Evolutionary conservation across 2,113 vertebrate species (phyloP).

Genomic region (Ammodytes marinus): DNA sequence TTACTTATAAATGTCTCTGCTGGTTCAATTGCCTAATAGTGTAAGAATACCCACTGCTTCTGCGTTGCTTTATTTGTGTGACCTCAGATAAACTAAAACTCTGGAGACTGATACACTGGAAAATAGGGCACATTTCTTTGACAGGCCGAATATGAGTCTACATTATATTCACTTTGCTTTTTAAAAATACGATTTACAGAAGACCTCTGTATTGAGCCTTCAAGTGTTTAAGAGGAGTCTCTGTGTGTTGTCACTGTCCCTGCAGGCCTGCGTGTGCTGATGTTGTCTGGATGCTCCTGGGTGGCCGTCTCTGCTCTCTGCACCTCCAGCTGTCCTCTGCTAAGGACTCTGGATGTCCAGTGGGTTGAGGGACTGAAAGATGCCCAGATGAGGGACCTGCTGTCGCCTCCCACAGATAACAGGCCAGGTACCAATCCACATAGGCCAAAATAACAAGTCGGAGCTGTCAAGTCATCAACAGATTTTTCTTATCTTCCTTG

Average conservation of each 20-base stretch:
- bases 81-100: constrained; percentile 36
- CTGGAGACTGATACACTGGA: constrained; percentile 11
- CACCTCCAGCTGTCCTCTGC: constrained; percentile 94
- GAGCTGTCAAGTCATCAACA: neutral
- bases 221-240: neutral
- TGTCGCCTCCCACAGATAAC: constrained; percentile 95
- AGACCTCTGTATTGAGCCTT: neutral
- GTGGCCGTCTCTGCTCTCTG: constrained; percentile 95
- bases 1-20: constrained; percentile 16
- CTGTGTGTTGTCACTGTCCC: constrained; percentile 3
- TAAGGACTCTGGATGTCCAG: constrained; percentile 93
- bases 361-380: constrained; percentile 98
- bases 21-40: constrained; percentile 35
- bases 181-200: neutral
- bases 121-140: constrained; percentile 26
- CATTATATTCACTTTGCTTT: neutral
- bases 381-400: constrained; percentile 95
- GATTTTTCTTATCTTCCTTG: neutral
- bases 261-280: constrained; percentile 91
- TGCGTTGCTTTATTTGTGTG: constrained; percentile 27
- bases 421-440: constrained; percentile 89
- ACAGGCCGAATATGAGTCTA: neutral
- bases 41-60: constrained; percentile 23
- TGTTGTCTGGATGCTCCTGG: constrained; percentile 96
- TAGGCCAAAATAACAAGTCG: neutral